Evolutionary conservation across 1,140 invertebrate genomes (phyloP), one percentile per base, ranked within the genome.

Genomic region (Sitobion miscanthi): DNA sequence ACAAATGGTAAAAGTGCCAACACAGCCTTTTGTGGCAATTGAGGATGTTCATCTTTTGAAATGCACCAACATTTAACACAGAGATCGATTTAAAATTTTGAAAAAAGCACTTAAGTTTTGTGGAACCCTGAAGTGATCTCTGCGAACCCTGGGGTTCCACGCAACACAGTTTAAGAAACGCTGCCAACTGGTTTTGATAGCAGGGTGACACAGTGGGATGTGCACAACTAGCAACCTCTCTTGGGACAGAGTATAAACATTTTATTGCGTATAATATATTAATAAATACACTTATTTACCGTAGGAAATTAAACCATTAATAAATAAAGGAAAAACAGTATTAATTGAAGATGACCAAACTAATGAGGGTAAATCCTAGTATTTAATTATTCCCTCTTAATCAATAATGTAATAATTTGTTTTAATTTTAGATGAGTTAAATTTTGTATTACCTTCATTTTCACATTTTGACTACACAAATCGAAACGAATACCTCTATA

Each of bases 311-410:
- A 30, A 57, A 87, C 57, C 85, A 47, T 20, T 94, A 49, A 89
- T 94, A 69, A 93, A 92, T 38, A 89, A 90, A 83, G 69, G 17
- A 94, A 93, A 91, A 82, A 30, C 49, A 93, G 38, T 86, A 52
- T 5, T 30, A 17, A 54, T 91, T n/a, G 57, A 91, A 35, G n/a
- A 38, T 83, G 77, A 57, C 6, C 30, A 93, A 52, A 54, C 9
- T 9, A 17, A 52, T n/a, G 77, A 93, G 0, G 89, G 42, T 88
- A 54, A 62, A n/a, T 69, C 6, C 21, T 90, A 38, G 5, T 90
- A 25, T 42, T 30, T 90, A 62, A 62, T 45, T 69, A 45, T 30
- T 23, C 3, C 3, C 1, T 2, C 30, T 20, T 30, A 62, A n/a
- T 57, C 1, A 42, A 42, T 69, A 35, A 52, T 35, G 14, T 42